Evolutionary conservation across 2,888 invertebrate species (phyloP).

Genomic region (Megamerina dolium): DNA sequence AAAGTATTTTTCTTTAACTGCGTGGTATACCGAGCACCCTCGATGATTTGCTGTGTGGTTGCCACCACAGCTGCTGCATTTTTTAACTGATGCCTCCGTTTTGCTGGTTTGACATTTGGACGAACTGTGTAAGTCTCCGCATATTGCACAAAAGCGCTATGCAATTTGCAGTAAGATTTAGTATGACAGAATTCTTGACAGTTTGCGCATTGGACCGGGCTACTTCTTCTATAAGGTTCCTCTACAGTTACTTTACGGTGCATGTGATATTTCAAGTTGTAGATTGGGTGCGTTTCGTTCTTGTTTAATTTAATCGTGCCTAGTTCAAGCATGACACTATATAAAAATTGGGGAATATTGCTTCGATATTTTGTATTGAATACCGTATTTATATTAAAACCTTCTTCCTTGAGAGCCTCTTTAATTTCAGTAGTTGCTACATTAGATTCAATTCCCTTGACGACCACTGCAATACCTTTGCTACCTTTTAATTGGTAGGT

Average conservation of each 20-base stretch:
- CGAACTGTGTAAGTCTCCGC: not conserved
- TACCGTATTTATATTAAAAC: not conserved
- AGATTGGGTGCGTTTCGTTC: no score
- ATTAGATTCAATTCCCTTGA: no score
- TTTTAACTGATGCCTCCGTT: not conserved
- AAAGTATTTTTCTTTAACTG: no score
- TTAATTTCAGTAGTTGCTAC: no score
- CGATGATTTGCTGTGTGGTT: not conserved
- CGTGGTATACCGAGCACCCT: not conserved
- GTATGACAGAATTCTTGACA: not conserved
- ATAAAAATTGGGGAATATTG: no score
- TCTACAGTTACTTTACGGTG: constrained; percentile 1
- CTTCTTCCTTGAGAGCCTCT: not conserved
- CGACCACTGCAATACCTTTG: no score
- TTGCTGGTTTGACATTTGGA: not conserved
- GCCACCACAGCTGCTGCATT: no score
- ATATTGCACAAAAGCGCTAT: not conserved
- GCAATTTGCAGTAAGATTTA: not conserved
- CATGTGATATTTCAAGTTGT: no score
- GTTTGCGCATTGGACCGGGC: no score
- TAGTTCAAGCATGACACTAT: not conserved
- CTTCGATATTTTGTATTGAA: no score
- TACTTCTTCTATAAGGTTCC: not conserved
- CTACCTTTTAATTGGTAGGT: no score
- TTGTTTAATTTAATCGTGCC: no score